Base-by-base conservation (phyloP, 2,113 vertebrate genomes). In the Heterotilapia buettikoferi region DNA sequence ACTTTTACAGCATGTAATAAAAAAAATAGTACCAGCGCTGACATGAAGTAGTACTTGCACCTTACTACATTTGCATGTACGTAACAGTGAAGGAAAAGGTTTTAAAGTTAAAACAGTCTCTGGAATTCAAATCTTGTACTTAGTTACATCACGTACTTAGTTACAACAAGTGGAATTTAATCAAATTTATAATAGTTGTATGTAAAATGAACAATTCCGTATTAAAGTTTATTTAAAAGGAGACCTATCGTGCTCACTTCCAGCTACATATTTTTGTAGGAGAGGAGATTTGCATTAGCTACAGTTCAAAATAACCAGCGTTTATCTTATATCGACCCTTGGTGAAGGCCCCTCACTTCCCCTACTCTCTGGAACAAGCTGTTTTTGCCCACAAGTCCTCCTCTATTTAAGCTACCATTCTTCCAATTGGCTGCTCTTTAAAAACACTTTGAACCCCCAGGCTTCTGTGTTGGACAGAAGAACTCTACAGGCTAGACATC, bases 1-100 rank as follows among this genome's bases (percentile, higher is more conserved):
- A 47, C 76, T 54, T 91, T 92, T 85, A 78, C 80, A 79, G 81
- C 82, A n/a, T 66, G 80, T 56, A 84, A 81, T 87, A 86, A 88
- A 86, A 66, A 21, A 89, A 68, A 86, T 53, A 33, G 56, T 19
- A 80, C 56, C 38, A 26, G 66, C 14, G 56, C 19, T 52, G 43
- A 21, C 43, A 71, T 53, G 71, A 45, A 81, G 66, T 84, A 73
- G 40, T 50, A 84, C 80, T 89, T 86, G 18, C 33, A 82, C 50
- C 53, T 83, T 54, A 83, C 9, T 21, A 10, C 11, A 86, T 87
- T 84, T 86, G 81, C 76, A 80, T 92, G 82, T 73, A 26, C 54
- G 85, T 83, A 56, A 53, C 82, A 19, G 9, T 66, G 79, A 76
- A 7, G 2, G 63, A 73, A 66, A 36, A 71, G 31, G 33, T 40